These are phyloP conservation scores for Helicolenus hilgendorfi DNA, from an alignment of 2,797 vertebrate genomes.

Conservation along the genomic window DNA sequence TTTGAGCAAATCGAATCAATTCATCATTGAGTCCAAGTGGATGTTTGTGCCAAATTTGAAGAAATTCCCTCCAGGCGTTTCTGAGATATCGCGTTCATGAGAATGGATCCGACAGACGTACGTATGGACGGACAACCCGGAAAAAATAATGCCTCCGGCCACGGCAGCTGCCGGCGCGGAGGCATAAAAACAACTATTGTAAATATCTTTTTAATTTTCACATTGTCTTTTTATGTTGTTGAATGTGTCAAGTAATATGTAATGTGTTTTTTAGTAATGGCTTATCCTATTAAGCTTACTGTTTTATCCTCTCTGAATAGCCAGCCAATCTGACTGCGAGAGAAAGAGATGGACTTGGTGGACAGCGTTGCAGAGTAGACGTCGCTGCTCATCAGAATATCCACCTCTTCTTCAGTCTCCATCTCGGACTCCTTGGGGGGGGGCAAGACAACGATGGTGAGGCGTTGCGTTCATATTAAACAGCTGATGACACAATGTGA, in stretches of 20 bases:
- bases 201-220: neutral
- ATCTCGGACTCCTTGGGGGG: slow-evolving; percentile 94
- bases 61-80: too few species aligned
- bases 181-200: neutral
- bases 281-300: slow-evolving; percentile 61
- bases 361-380: slow-evolving; percentile 98
- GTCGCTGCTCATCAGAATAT: slow-evolving; percentile 98
- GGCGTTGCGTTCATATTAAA: neutral
- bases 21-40: too few species aligned
- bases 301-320: slow-evolving; percentile 98
- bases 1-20: too few species aligned
- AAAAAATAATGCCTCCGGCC: too few species aligned
- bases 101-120: too few species aligned
- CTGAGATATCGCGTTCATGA: too few species aligned
- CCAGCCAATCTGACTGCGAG: slow-evolving; percentile 97
- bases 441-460: neutral
- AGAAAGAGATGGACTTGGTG: slow-evolving; percentile 97
- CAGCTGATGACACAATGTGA: slow-evolving; percentile 2
- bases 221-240: neutral
- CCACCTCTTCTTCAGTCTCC: slow-evolving; percentile 98
- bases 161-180: too few species aligned
- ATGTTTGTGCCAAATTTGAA: too few species aligned
- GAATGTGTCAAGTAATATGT: neutral
- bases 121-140: too few species aligned
- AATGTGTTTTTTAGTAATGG: neutral